Conservation (phyloP, 2,113 vertebrate genomes). For the Cardinalis cardinalis region DNA sequence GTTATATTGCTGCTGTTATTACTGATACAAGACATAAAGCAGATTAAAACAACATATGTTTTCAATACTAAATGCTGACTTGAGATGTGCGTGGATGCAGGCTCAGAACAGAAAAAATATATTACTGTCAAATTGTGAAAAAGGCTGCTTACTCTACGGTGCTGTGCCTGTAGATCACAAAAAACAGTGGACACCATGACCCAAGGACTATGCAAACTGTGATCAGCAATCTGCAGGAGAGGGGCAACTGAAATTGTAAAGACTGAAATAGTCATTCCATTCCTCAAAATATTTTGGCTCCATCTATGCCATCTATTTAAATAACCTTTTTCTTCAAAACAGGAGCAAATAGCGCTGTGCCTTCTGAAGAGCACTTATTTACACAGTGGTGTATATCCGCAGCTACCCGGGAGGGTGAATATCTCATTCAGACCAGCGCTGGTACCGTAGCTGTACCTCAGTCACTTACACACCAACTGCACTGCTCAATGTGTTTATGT, state of each 20-base stretch:
- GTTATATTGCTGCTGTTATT: constrained; percentile 42
- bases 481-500: neutral
- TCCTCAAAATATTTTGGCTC: neutral
- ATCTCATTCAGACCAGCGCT: neutral
- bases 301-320: neutral
- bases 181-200: neutral
- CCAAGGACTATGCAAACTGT: neutral
- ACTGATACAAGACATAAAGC: constrained; percentile 47
- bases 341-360: neutral
- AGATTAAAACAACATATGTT: constrained; percentile 58
- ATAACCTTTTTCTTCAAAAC: neutral
- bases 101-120: neutral
- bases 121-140: neutral
- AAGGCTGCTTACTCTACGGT: neutral
- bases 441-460: neutral
- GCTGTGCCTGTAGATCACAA: neutral
- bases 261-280: neutral
- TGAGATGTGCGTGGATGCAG: neutral
- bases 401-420: neutral
- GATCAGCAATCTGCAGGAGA: neutral
- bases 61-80: constrained; percentile 14
- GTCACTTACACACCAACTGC: neutral
- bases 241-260: neutral
- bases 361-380: neutral
- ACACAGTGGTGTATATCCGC: neutral